Base-by-base conservation (phyloP, 2,113 vertebrate genomes). In the Excalfactoria chinensis region DNA sequence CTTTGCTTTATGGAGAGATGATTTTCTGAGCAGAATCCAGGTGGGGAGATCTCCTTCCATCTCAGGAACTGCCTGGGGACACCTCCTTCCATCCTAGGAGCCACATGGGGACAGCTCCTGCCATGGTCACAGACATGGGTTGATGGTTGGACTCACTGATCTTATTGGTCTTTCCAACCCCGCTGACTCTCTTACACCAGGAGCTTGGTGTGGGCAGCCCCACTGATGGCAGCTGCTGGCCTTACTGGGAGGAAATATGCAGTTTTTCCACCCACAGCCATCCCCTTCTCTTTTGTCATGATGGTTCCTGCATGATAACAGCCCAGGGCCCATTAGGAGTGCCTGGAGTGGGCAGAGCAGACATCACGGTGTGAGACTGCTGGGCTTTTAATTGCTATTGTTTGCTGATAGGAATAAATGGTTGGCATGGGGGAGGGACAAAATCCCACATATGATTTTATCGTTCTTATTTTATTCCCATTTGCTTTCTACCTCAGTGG, bases 341-440 rank as follows among this genome's bases (percentile, higher is more conserved):
- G 49, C 77, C 92, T 93, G 81, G 49, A 89, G 77, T 74, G 62
- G 49, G 67, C 23, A 83, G 49, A 72, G 71, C 91, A 84, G 79
- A n/a, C 48, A 1, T 41, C 12, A 0, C 74, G 5, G 44, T 49
- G 75, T 86, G 95, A 91, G 84, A 78, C 70, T 84, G 10, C 51
- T 23, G 84, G 18, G 85, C 83, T 90, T 81, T 93, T 90, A 88
- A 76, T 75, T 88, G 75, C 95, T 77, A 67, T 74, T 92, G 63
- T 93, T 96, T 96, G 89, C 90, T 96, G 95, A 97, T 96, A 94
- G 94, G 95, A 87, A 92, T 86, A 93, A 91, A 95, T 93, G 53
- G 41, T 59, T 68, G 91, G 67, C 93, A 68, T 86, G 46, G 16
- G 92, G 34, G 75, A 75, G 43, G 48, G 8, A 71, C 60, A 51